Evolutionary conservation across 2,797 vertebrate species (phyloP), one percentile per base, ranked within the genome.

Genomic region (Semaprochilodus insignis): DNA sequence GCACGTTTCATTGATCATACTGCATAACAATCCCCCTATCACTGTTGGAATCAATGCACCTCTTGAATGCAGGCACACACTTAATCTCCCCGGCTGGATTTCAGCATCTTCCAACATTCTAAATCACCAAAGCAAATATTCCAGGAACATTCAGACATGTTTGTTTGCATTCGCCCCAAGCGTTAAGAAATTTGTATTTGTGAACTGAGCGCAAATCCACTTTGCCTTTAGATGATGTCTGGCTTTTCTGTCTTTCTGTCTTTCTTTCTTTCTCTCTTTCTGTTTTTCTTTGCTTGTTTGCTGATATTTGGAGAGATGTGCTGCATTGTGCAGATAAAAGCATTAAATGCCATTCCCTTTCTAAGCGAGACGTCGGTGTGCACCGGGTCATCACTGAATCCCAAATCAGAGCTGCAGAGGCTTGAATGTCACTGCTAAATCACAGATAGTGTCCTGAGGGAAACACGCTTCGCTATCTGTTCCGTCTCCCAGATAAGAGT

Each of bases 311-410:
- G 54, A 19, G 44, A 78, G 77, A 78, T 83, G 80, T 48, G 65
- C 70, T 76, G 85, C 78, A 78, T 59, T 75, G 71, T 82, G 81
- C 21, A 77, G 74, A 84, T 82, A 72, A 86, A 87, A 86, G 81
- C 83, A 87, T 85, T 86, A 89, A 87, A 89, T 87, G 77, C 74
- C 86, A 85, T 77, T 80, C 44, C 25, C 31, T 73, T 80, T 10
- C 67, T 69, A 77, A 83, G 65, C 69, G 36, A 87, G 73, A 78
- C 62, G 48, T 74, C 73, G 76, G 48, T 69, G 69, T 85, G 69
- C 73, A n/a, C 57, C 63, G 84, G 72, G 80, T 83, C 82, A 84
- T 85, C 27, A 7, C 48, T 66, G 80, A 86, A 87, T 83, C 74
- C 80, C 54, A 78, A 83, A 85, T 84, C 83, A 69, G 63, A 86